These are phyloP conservation scores for Charadrius vociferus DNA, from an alignment of 2,113 vertebrate species.

Conservation along the genomic window DNA sequence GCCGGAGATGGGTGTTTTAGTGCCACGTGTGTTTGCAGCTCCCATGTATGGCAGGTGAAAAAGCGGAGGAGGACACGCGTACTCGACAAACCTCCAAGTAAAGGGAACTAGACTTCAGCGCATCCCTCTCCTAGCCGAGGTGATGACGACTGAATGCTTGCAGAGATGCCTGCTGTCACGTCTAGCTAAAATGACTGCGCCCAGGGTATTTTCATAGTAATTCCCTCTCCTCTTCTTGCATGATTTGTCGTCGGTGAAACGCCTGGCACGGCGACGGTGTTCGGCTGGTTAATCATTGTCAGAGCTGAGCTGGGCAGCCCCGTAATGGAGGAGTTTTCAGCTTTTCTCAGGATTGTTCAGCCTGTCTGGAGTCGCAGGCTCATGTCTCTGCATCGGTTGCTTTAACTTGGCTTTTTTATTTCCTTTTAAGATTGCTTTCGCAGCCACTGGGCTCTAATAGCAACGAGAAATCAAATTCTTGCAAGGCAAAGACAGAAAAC, in stretches of 20 bases:
- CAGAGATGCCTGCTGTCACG: background rate
- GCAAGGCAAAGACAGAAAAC: background rate
- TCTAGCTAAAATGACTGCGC: background rate
- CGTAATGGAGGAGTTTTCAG: background rate
- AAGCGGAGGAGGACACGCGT: accelerated
- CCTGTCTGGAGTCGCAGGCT: background rate
- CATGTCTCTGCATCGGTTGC: background rate
- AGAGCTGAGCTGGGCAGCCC: background rate
- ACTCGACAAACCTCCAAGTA: background rate
- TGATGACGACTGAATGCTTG: accelerated
- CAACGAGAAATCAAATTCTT: accelerated
- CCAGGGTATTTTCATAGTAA: background rate
- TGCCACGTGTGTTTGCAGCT: background rate
- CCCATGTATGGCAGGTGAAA: background rate
- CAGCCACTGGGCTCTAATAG: background rate
- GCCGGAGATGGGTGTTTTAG: accelerated
- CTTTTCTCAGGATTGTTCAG: background rate
- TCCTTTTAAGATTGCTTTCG: background rate
- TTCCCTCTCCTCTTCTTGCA: background rate
- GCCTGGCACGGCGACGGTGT: accelerated
- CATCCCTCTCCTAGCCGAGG: background rate
- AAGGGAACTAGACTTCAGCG: accelerated
- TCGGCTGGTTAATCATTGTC: background rate
- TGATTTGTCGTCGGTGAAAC: background rate
- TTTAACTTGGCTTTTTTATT: background rate